Evolutionary conservation across 2,797 vertebrate species (phyloP).

Genomic region (Sebastes alutus): DNA sequence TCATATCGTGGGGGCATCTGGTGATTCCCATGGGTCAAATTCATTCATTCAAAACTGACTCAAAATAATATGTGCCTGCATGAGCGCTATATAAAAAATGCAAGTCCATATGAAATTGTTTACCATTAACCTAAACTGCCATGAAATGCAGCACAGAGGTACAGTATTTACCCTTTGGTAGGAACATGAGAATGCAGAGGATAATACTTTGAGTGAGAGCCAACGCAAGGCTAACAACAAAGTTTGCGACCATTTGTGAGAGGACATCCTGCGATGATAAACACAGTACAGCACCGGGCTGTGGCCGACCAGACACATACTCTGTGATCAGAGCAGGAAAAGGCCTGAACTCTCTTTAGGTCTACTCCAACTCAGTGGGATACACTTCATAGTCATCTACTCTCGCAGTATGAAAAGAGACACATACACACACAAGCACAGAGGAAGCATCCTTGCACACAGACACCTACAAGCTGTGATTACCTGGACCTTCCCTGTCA

Average conservation of each 20-base stretch:
- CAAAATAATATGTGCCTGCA: background rate
- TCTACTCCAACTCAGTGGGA: constrained; percentile 63
- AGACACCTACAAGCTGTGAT: constrained; percentile 65
- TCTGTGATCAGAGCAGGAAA: constrained; percentile 55
- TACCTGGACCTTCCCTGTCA: constrained; percentile 66
- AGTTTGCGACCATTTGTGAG: constrained; percentile 34
- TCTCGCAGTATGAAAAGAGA: constrained; percentile 40
- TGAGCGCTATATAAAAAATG: background rate
- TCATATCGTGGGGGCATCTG: background rate
- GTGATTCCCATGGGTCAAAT: background rate
- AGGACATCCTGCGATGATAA: constrained; percentile 62
- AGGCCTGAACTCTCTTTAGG: constrained; percentile 15
- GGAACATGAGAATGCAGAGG: background rate
- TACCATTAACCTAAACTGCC: background rate
- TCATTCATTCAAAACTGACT: background rate
- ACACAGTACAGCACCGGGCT: constrained; percentile 42
- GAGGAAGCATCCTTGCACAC: constrained; percentile 7
- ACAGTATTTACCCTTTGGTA: constrained; percentile 15
- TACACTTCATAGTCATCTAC: constrained; percentile 43
- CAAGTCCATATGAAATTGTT: background rate
- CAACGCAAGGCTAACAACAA: constrained; percentile 21
- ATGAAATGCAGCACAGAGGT: background rate
- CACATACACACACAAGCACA: constrained; percentile 1
- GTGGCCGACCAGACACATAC: constrained; percentile 26
- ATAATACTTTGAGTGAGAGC: constrained; percentile 20